A percentile compares a stretch with the other conserved stretches of the same genome.
Evolutionary conservation across 1,140 invertebrate genomes (phyloP).

Genomic region (Philotrypesis tridentata): DNA sequence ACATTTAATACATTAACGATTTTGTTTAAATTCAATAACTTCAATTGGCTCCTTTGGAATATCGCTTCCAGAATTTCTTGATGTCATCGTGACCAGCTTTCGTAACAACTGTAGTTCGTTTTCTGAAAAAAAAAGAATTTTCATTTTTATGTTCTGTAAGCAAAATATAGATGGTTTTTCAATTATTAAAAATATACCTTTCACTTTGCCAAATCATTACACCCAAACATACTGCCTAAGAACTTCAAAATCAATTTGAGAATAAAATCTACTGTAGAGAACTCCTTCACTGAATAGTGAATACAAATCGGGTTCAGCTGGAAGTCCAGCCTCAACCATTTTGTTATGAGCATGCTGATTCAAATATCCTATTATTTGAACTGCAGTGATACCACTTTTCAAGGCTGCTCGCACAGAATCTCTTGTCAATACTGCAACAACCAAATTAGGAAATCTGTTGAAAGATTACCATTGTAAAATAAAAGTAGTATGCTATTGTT

Average conservation of each 20-base stretch:
- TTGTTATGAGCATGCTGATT: conserved; percentile 80
- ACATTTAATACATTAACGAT: conserved; percentile 46
- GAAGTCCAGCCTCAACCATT: conserved; percentile 77
- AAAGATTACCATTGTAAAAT: conserved; percentile 46
- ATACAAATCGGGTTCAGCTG: conserved; percentile 89
- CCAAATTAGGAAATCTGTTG: conserved; percentile 93
- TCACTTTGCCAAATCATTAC: conserved; percentile 93
- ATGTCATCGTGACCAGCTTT: conserved; percentile 93
- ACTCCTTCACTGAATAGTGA: conserved; percentile 95
- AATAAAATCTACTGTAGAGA: conserved; percentile 96
- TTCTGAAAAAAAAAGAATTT: conserved; percentile 69
- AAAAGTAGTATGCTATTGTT: neutral
- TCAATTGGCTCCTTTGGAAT: conserved; percentile 78
- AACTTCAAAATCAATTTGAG: conserved; percentile 90
- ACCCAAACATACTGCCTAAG: conserved; percentile 88
- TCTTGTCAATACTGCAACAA: conserved; percentile 93
- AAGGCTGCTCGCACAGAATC: conserved; percentile 95
- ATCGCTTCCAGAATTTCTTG: conserved; percentile 94
- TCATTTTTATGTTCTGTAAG: neutral
- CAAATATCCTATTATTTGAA: conserved; percentile 91
- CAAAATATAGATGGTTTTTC: neutral
- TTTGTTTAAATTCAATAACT: conserved; percentile 1
- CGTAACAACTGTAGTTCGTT: conserved; percentile 92
- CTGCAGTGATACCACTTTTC: conserved; percentile 94
- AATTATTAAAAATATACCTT: conserved; percentile 66